Conservation (phyloP, 1,140 invertebrate genomes). For the Cyclina sinensis region DNA sequence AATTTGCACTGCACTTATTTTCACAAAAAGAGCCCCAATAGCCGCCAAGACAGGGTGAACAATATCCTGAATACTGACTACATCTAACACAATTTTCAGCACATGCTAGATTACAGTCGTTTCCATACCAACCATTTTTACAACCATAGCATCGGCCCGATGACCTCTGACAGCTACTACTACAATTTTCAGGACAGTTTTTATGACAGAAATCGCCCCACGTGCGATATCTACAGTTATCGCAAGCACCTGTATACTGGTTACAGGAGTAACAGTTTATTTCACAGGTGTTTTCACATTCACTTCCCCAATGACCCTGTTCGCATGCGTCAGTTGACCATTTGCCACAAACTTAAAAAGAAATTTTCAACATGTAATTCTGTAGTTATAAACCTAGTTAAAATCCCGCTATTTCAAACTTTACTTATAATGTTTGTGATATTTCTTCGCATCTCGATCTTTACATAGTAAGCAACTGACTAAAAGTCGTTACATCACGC, state of each 20-base stretch:
- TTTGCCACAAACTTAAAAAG: too few species aligned
- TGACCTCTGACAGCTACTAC: neutral
- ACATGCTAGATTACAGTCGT: neutral
- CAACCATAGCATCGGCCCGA: neutral
- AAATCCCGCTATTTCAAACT: too few species aligned
- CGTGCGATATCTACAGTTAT: neutral
- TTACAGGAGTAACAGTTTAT: neutral
- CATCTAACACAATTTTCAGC: neutral
- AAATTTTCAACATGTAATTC: too few species aligned
- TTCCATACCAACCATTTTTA: neutral
- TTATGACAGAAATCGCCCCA: neutral
- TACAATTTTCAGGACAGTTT: neutral
- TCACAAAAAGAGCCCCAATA: neutral
- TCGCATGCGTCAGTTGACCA: neutral
- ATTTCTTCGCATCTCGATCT: too few species aligned
- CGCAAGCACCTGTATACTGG: neutral
- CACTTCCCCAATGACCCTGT: neutral
- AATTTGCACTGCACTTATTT: neutral
- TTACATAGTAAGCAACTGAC: too few species aligned
- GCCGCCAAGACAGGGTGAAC: neutral
- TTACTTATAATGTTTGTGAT: too few species aligned
- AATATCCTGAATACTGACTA: neutral
- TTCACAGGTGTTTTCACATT: neutral
- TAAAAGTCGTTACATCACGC: too few species aligned
- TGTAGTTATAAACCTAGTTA: too few species aligned